Conservation (phyloP, 2,888 invertebrate species). For the Nomada ferruginata region DNA sequence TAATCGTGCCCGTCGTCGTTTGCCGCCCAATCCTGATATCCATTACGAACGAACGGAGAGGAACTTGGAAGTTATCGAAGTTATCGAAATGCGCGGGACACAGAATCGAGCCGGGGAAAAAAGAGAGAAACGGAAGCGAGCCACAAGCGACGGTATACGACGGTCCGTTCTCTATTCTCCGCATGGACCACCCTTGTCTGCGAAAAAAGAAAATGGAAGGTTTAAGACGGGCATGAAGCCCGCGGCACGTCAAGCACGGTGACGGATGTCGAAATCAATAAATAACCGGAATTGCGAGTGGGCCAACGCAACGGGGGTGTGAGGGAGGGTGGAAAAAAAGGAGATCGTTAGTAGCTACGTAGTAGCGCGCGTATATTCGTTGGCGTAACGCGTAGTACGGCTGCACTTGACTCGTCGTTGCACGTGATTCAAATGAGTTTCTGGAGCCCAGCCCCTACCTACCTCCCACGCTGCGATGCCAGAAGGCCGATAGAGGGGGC, state of each 20-base stretch:
- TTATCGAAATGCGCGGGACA: neutral
- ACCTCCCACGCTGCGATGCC: conserved; percentile 34
- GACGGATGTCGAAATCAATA: conserved; percentile 52
- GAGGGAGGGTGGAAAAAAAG: neutral
- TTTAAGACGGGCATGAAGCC: conserved; percentile 5
- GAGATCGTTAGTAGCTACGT: conserved; percentile 49
- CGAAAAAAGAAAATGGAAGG: neutral
- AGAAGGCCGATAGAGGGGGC: conserved; percentile 40
- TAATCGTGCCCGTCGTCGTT: conserved; percentile 65
- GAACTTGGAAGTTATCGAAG: conserved; percentile 40
- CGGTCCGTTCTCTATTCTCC: neutral
- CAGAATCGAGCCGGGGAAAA: neutral
- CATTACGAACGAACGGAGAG: conserved; percentile 61
- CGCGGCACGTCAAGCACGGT: conserved; percentile 40
- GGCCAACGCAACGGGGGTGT: conserved; percentile 1
- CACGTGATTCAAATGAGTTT: conserved; percentile 76
- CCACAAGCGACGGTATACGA: neutral
- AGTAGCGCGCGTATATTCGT: conserved; percentile 47
- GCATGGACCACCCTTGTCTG: no score
- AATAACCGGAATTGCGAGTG: conserved; percentile 41
- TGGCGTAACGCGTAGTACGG: conserved; percentile 64
- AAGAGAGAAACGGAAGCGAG: conserved; percentile 27
- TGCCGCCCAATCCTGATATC: conserved; percentile 62
- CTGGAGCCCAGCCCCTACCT: conserved; percentile 52
- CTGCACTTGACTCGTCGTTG: conserved; percentile 71